Percentiles rank a stretch among this genome's conserved stretches.
These are phyloP conservation scores for Zapornia atra DNA, from an alignment of 2,113 vertebrate genomes.

Conservation along the genomic window DNA sequence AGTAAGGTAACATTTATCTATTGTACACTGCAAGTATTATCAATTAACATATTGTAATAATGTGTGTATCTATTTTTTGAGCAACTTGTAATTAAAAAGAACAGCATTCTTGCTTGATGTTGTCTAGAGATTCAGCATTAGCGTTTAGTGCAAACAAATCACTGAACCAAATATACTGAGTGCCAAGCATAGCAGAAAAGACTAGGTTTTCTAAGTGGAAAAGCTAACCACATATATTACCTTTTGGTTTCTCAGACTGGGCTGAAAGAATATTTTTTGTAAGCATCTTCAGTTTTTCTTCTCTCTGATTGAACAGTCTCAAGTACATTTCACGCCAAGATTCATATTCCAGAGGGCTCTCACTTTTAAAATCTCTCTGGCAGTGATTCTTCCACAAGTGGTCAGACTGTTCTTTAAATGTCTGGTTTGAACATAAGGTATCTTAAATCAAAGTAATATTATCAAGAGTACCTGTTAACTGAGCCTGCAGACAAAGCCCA, in stretches of 20 bases:
- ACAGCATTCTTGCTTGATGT: neutral
- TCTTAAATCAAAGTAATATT: neutral
- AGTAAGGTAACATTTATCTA: neutral
- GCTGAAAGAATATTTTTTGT: conserved; percentile 84
- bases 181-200: neutral
- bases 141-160: neutral
- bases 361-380: conserved; percentile 82
- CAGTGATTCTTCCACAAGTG: conserved; percentile 87
- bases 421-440: conserved; percentile 46
- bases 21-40: neutral
- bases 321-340: conserved; percentile 90
- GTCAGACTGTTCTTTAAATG: conserved; percentile 79
- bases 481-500: neutral
- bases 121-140: neutral
- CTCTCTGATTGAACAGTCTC: conserved; percentile 81
- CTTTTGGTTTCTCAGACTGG: conserved; percentile 85
- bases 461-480: neutral
- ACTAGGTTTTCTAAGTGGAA: neutral
- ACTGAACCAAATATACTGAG: neutral
- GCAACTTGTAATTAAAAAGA: neutral
- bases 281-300: conserved; percentile 82
- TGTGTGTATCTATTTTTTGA: neutral
- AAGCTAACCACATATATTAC: conserved; percentile 55
- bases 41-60: neutral
- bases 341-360: conserved; percentile 78